Evolutionary conservation across 2,113 vertebrate genomes (phyloP).

Genomic region (Octodon degus): DNA sequence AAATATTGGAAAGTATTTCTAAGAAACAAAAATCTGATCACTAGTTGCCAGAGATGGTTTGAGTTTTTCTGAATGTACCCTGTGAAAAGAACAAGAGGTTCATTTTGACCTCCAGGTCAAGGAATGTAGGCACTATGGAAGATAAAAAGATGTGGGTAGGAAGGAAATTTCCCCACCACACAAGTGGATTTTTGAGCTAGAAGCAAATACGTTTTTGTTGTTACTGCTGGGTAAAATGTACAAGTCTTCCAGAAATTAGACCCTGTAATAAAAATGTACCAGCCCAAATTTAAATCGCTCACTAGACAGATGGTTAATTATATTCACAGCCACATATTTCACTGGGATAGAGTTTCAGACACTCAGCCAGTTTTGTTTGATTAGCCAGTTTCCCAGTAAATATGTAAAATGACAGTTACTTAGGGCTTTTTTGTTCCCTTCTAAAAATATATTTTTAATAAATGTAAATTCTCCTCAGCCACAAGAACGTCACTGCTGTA

Average conservation of each 20-base stretch:
- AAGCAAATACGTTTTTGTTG: constrained; percentile 73
- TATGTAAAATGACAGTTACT: constrained; percentile 84
- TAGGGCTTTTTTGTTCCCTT: constrained; percentile 80
- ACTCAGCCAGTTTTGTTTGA: constrained; percentile 85
- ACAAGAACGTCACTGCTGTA: constrained; percentile 48
- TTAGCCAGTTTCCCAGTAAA: constrained; percentile 85
- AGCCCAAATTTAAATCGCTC: constrained; percentile 83
- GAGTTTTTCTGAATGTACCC: constrained; percentile 21
- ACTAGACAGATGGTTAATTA: constrained; percentile 89
- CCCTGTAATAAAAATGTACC: constrained; percentile 80
- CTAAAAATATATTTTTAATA: constrained; percentile 78
- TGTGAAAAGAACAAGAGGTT: constrained; percentile 48
- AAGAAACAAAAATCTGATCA: constrained; percentile 40
- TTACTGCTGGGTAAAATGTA: constrained; percentile 63
- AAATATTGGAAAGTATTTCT: constrained; percentile 39
- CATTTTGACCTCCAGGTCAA: constrained; percentile 61
- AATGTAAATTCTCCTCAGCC: constrained; percentile 68
- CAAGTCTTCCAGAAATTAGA: constrained; percentile 77
- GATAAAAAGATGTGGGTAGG: not conserved
- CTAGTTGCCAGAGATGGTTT: constrained; percentile 46
- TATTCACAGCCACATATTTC: constrained; percentile 88
- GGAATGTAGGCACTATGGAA: constrained; percentile 22
- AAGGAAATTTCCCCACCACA: constrained; percentile 56
- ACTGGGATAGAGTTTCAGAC: constrained; percentile 86
- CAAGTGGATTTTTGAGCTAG: constrained; percentile 71